These are phyloP conservation scores for Eidolon helvum DNA, from an alignment of 2,113 vertebrate species.

Conservation along the genomic window DNA sequence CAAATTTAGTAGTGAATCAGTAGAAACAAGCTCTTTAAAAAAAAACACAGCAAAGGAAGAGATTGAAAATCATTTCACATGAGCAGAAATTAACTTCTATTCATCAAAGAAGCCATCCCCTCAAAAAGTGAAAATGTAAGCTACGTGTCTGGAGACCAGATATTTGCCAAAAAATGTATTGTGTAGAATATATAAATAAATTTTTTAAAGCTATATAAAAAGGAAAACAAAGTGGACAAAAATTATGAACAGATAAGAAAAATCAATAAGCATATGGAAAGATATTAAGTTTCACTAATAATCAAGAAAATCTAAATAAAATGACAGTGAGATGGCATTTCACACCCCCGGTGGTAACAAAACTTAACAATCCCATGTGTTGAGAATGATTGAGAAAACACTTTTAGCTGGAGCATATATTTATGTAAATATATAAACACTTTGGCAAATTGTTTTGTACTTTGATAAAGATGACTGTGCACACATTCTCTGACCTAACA, in stretches of 20 bases:
- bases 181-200: background rate
- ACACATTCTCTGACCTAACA: background rate
- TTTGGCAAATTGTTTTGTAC: background rate
- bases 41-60: background rate
- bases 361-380: background rate
- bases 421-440: background rate
- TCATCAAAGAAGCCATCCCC: background rate
- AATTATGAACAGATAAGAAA: background rate
- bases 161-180: background rate
- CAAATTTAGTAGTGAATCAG: background rate
- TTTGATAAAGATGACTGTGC: background rate
- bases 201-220: background rate
- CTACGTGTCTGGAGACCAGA: background rate
- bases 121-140: background rate
- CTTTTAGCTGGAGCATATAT: background rate
- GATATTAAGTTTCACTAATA: background rate
- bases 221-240: background rate
- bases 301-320: background rate
- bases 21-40: background rate
- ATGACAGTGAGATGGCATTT: background rate
- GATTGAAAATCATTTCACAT: background rate
- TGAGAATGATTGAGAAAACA: background rate
- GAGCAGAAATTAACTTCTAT: background rate
- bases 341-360: background rate
- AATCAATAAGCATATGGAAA: background rate